Percentiles rank a stretch among this genome's conserved stretches.
Evolutionary conservation across 2,797 vertebrate genomes (phyloP).

Genomic region (Peromyscus eremicus): DNA sequence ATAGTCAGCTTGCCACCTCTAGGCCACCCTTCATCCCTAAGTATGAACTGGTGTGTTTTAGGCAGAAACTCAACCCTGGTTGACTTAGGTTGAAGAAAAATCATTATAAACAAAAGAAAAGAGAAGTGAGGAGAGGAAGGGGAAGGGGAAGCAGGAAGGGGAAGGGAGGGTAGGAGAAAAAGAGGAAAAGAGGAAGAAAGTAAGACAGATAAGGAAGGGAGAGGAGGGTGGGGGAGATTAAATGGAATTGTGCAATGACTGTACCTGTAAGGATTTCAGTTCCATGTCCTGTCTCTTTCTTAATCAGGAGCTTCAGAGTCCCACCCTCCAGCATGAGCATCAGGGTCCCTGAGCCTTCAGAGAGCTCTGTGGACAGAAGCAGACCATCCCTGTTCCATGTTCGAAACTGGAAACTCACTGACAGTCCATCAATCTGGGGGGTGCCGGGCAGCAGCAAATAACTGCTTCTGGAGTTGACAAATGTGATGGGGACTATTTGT

Average conservation of each 20-base stretch:
- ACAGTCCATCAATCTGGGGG: constrained; percentile 91
- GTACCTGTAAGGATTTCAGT: constrained; percentile 93
- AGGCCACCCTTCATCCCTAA: accelerated
- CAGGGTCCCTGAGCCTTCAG: constrained; percentile 91
- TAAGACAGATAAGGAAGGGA: too few relatives aligned
- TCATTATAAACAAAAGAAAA: background rate
- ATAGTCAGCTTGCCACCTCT: background rate
- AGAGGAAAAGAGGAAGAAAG: background rate
- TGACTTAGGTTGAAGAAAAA: background rate
- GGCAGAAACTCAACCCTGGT: background rate
- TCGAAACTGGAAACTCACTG: constrained; percentile 96
- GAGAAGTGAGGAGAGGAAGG: background rate
- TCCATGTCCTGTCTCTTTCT: constrained; percentile 87
- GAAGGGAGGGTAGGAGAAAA: too few relatives aligned
- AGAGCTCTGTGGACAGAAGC: constrained; percentile 92
- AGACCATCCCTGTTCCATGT: constrained; percentile 97
- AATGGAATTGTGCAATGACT: background rate
- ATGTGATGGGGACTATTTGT: constrained; percentile 95
- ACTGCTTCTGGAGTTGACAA: constrained; percentile 93
- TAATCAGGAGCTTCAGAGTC: constrained; percentile 91
- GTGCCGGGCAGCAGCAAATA: constrained; percentile 93
- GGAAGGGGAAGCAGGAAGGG: background rate
- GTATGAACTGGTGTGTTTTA: background rate
- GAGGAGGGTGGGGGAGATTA: background rate
- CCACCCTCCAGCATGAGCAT: constrained; percentile 92